Conservation (phyloP, 2,888 invertebrate genomes). For the Idaea aversata region DNA sequence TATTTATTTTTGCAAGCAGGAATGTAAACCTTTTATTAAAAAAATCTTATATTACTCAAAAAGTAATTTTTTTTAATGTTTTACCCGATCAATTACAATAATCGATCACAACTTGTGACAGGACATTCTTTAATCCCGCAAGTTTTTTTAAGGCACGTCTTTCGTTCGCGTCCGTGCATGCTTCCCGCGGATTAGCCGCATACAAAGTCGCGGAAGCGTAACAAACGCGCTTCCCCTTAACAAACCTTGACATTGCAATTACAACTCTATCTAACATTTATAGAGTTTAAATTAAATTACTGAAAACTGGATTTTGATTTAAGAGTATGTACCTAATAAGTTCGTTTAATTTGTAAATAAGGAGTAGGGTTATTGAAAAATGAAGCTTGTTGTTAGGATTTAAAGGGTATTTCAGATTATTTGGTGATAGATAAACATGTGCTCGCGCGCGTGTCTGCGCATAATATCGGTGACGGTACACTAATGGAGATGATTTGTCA, state of each 20-base stretch:
- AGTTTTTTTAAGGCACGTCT: conserved; percentile 54
- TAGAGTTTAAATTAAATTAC: conserved; percentile 36
- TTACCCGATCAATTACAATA: conserved; percentile 35
- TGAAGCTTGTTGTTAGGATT: conserved; percentile 23
- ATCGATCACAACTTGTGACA: conserved; percentile 48
- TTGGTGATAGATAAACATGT: conserved; percentile 36
- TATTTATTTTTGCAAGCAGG: no score
- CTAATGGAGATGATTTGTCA: conserved; percentile 72
- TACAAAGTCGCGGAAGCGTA: conserved; percentile 58
- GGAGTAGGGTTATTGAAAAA: conserved; percentile 24
- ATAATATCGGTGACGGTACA: conserved; percentile 74
- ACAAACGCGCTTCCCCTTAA: conserved; percentile 60
- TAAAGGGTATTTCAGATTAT: conserved; percentile 40
- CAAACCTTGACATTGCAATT: conserved; percentile 45
- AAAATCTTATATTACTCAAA: no score
- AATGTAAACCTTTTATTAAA: no score
- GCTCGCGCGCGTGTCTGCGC: conserved; percentile 68
- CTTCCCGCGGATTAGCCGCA: conserved; percentile 59
- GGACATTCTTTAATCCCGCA: conserved; percentile 51
- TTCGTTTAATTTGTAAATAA: conserved; percentile 14
- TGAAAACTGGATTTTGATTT: conserved; percentile 27
- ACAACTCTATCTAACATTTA: conserved; percentile 39
- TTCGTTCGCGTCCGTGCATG: conserved; percentile 60
- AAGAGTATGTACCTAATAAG: conserved; percentile 29
- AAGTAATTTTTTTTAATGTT: neutral